These are phyloP conservation scores for Unio delphinus DNA, from an alignment of 2,888 invertebrate genomes.

Conservation along the genomic window DNA sequence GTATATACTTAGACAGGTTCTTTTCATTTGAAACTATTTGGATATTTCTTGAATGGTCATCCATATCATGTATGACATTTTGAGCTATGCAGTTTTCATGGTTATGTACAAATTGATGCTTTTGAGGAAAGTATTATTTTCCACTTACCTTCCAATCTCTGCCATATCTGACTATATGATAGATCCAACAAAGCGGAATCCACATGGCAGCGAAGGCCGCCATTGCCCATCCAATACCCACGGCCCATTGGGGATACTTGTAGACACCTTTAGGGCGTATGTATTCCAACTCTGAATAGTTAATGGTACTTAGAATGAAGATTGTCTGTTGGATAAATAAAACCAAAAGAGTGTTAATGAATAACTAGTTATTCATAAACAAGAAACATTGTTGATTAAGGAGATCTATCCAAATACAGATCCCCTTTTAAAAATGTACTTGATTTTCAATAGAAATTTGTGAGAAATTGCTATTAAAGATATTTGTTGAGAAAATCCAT, in stretches of 20 bases:
- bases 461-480: no score
- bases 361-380: not conserved
- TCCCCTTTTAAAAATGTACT: no score
- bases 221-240: constrained; percentile 66
- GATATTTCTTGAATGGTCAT: no score
- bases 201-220: constrained; percentile 61
- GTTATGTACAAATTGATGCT: no score
- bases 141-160: constrained; percentile 35
- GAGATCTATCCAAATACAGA: no score
- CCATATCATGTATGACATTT: no score
- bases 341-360: not conserved
- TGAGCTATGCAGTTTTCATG: no score
- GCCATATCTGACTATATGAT: constrained; percentile 52
- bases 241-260: constrained; percentile 72
- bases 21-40: no score
- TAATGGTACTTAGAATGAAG: constrained; percentile 62
- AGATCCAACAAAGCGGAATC: constrained; percentile 62
- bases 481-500: no score
- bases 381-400: not conserved
- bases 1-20: no score
- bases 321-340: constrained; percentile 41
- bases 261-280: constrained; percentile 71
- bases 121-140: not conserved
- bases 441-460: no score
- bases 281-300: constrained; percentile 67